Evolutionary conservation across 2,113 vertebrate genomes (phyloP).

Genomic region (Pluvialis apricaria): DNA sequence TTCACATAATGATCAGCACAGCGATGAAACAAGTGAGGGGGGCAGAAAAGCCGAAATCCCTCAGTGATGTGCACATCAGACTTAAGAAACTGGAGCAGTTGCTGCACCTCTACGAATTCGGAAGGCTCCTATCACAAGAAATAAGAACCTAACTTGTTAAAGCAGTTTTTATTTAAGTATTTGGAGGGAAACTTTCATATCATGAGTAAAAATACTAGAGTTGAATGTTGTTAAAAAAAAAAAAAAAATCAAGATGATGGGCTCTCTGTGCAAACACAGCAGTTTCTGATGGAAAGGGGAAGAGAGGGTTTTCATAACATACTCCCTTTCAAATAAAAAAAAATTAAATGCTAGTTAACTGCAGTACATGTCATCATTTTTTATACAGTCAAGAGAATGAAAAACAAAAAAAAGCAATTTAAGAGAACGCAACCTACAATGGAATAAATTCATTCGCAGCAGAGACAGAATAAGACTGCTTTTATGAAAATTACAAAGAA

Average conservation of each 20-base stretch:
- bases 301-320: neutral
- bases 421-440: constrained; percentile 63
- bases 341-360: constrained; percentile 37
- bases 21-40: neutral
- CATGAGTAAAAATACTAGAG: constrained; percentile 75
- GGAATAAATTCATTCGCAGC: constrained; percentile 70
- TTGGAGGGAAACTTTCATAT: constrained; percentile 69
- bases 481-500: constrained; percentile 55
- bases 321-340: constrained; percentile 60
- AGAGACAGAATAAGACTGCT: constrained; percentile 49
- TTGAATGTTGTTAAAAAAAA: constrained; percentile 67
- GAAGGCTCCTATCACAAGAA: constrained; percentile 8
- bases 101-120: neutral
- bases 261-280: constrained; percentile 26
- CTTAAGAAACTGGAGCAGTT: neutral
- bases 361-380: constrained; percentile 45
- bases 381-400: constrained; percentile 56
- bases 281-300: constrained; percentile 4
- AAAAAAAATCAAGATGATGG: constrained; percentile 46
- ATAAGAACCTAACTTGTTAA: constrained; percentile 63
- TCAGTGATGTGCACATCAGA: neutral
- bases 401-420: constrained; percentile 17
- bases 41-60: neutral
- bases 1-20: neutral
- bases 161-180: constrained; percentile 80